Evolutionary conservation across 2,797 vertebrate genomes (phyloP), one percentile per base, ranked within the genome.

Genomic region (Falco biarmicus): DNA sequence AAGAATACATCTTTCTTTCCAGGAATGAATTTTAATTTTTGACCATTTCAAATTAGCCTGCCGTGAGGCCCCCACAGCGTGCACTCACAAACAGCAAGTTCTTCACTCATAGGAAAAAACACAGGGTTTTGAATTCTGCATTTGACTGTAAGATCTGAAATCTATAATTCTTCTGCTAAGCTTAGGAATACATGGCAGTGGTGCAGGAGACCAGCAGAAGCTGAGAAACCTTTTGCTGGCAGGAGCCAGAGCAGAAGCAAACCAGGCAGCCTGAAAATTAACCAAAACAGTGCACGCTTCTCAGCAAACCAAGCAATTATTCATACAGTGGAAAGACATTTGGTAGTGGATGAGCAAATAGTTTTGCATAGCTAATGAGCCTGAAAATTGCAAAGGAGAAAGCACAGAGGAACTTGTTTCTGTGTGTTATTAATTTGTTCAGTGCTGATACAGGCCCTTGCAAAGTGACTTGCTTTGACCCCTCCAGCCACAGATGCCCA

Each of bases 21-120:
- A 87, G 90, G 73, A 89, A 90, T 69, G 34, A 61, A 68, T 89
- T 92, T 78, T 45, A 48, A 71, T 74, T 76, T 87, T 80, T 31
- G 34, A n/a, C 43, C 76, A 21, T 65, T 90, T 89, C 21, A 45
- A 59, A 88, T 81, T 77, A 89, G 93, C 64, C 61, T 93, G 61
- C 47, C 16, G 1, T 17, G 78, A 92, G 64, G 39, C 13, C 26
- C 32, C 16, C n/a, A 5, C 37, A 51, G 21, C 3, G 13, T 3
- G 9, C 34, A 26, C 53, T 94, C 59, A 37, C 14, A 61, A 78
- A 69, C 28, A 59, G 82, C 41, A 87, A 89, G 60, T 18, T 92
- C 63, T 85, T 37, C n/a, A 47, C 15, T 22, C 64, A 45, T 7
- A 15, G 31, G 53, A 21, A 77, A 76, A 63, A 90, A 19, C 13